phyloP scores from a whole-genome alignment of 2,888 invertebrate species.

The Campaea margaritaria region DNA sequence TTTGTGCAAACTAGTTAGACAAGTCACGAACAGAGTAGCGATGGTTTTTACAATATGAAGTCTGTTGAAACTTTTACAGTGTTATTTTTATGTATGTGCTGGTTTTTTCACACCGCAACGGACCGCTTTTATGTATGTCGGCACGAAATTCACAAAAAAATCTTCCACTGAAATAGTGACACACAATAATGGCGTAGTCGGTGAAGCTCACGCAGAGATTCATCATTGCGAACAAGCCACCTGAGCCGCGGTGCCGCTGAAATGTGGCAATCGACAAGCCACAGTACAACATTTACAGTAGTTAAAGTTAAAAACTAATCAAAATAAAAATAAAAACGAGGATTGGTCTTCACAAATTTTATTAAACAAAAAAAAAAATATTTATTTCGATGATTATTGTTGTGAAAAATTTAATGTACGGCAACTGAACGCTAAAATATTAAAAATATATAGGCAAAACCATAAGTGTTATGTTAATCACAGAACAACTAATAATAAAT shows the following conservation, averaged over 20 bases:
- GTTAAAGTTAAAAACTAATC: no score
- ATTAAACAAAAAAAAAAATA: no score
- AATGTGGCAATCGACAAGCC: conserved; percentile 3
- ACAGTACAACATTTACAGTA: conserved; percentile 3
- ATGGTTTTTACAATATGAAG: neutral
- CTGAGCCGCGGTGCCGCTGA: conserved; percentile 16
- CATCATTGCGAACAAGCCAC: conserved; percentile 19
- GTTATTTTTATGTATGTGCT: neutral
- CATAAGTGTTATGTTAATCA: no score
- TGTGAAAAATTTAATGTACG: no score
- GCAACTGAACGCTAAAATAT: no score
- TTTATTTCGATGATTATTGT: no score
- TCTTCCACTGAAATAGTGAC: conserved; percentile 11
- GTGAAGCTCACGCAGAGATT: conserved; percentile 11
- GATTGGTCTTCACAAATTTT: no score
- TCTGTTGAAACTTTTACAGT: neutral
- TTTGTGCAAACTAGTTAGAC: neutral
- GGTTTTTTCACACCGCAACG: no score
- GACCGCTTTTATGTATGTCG: neutral
- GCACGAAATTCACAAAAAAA: neutral
- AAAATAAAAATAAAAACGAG: no score
- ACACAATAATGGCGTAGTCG: conserved; percentile 7
- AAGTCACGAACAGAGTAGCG: neutral
- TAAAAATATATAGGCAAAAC: no score
- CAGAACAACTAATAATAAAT: no score